A percentile compares a stretch with the other conserved stretches of the same genome.
Evolutionary conservation across 2,797 vertebrate species (phyloP).

Genomic region (Zalophus californianus): DNA sequence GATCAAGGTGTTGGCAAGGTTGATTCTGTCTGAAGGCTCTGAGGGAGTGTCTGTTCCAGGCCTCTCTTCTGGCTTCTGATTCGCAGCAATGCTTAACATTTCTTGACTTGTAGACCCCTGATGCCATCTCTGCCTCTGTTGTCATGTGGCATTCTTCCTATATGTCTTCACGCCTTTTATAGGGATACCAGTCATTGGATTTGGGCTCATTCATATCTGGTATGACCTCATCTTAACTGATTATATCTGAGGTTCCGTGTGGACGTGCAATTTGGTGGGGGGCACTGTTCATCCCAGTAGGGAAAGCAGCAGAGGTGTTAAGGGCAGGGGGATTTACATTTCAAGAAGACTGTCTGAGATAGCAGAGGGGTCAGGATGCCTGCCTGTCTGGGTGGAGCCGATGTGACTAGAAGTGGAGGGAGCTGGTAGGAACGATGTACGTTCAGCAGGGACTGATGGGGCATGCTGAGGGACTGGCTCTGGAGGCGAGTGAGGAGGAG

Average conservation of each 20-base stretch:
- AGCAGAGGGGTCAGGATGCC: neutral
- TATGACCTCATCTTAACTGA: neutral
- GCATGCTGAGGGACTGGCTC: fast-evolving
- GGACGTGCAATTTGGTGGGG: neutral
- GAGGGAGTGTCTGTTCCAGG: too few relatives aligned
- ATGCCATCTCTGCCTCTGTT: neutral
- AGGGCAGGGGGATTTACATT: neutral
- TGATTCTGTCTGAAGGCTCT: neutral
- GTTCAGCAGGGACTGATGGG: neutral
- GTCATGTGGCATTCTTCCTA: neutral
- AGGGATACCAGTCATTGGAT: neutral
- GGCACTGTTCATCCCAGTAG: neutral
- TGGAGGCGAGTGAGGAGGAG: neutral
- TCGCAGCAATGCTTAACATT: neutral
- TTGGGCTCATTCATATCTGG: neutral
- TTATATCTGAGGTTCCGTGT: neutral
- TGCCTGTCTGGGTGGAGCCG: neutral
- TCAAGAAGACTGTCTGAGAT: neutral
- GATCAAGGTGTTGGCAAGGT: neutral
- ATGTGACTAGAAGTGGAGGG: neutral
- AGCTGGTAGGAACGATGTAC: neutral
- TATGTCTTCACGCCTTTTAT: neutral
- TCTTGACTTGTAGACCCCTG: neutral
- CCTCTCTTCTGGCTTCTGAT: neutral
- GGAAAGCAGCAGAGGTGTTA: neutral